These are phyloP conservation scores for Protomyctophum bolini DNA, from an alignment of 2,113 vertebrate genomes.

Conservation along the genomic window DNA sequence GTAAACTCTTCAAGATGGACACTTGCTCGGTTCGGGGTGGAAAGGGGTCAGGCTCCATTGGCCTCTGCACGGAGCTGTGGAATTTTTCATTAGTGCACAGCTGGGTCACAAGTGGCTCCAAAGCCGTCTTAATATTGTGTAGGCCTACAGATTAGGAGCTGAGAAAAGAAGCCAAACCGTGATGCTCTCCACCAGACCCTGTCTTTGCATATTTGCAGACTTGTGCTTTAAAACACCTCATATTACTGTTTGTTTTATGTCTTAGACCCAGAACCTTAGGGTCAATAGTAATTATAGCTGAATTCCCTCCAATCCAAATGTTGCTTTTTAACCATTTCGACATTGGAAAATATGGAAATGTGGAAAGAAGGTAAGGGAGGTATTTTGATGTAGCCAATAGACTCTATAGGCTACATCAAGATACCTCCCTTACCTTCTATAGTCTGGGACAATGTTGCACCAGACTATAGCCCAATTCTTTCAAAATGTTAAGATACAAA, in stretches of 20 bases:
- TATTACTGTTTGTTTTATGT: slow-evolving; percentile 86
- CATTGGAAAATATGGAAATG: slow-evolving; percentile 46
- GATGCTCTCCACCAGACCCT: slow-evolving; percentile 84
- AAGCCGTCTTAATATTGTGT: slow-evolving; percentile 95
- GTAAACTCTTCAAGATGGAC: slow-evolving; percentile 93
- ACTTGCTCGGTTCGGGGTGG: slow-evolving; percentile 67
- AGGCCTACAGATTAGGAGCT: slow-evolving; percentile 80
- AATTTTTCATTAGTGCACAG: slow-evolving; percentile 99
- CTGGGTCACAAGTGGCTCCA: slow-evolving; percentile 95
- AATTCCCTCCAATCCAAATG: slow-evolving; percentile 77
- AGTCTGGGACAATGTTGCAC: no score
- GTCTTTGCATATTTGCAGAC: slow-evolving; percentile 91
- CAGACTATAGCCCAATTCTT: not conserved
- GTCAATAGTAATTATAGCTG: slow-evolving; percentile 81
- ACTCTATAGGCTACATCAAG: slow-evolving; percentile 6
- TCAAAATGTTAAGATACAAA: no score
- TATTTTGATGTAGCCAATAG: slow-evolving; percentile 7
- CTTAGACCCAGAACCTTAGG: slow-evolving; percentile 75
- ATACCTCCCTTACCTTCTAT: slow-evolving; percentile 41
- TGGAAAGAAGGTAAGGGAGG: slow-evolving; percentile 26
- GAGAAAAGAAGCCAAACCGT: slow-evolving; percentile 82
- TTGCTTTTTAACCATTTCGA: slow-evolving; percentile 79
- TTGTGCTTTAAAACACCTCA: slow-evolving; percentile 86
- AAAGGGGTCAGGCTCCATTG: slow-evolving; percentile 84
- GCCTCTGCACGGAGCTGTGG: slow-evolving; percentile 90